Evolutionary conservation across 2,113 vertebrate species (phyloP).

Genomic region (Daubentonia madagascariensis): DNA sequence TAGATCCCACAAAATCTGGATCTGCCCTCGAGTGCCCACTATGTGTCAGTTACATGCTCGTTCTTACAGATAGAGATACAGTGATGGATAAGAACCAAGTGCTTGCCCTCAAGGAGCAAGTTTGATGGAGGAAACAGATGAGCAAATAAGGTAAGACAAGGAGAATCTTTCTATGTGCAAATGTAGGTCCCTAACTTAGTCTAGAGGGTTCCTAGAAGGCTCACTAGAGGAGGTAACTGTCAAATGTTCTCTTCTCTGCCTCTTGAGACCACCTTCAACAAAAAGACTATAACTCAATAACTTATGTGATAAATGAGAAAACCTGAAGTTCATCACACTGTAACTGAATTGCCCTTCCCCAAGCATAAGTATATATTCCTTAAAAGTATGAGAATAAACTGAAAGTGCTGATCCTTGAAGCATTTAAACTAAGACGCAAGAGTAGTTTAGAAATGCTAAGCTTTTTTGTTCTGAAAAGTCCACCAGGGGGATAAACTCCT

Average conservation of each 20-base stretch:
- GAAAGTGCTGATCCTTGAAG: neutral
- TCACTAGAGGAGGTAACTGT: neutral
- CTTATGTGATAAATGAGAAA: conserved; percentile 20
- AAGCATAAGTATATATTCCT: neutral
- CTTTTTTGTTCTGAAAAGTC: conserved; percentile 32
- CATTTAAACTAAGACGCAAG: neutral
- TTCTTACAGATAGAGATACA: neutral
- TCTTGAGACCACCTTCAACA: neutral
- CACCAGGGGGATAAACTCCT: conserved; percentile 15
- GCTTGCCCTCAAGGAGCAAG: neutral
- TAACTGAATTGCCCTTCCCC: neutral
- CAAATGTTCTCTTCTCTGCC: neutral
- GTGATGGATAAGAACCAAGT: neutral
- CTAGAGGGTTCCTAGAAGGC: neutral
- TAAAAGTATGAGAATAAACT: neutral
- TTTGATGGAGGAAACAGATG: neutral
- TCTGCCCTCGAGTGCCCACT: neutral
- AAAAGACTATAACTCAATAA: neutral
- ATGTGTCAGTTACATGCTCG: neutral
- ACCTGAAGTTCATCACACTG: neutral
- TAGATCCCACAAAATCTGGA: neutral
- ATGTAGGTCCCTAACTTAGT: neutral
- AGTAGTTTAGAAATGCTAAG: conserved; percentile 25
- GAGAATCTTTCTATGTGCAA: neutral
- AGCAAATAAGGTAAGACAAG: neutral